Evolutionary conservation across 2,888 invertebrate genomes (phyloP), one percentile per base, ranked within the genome.

Genomic region (Lobophora halterata): DNA sequence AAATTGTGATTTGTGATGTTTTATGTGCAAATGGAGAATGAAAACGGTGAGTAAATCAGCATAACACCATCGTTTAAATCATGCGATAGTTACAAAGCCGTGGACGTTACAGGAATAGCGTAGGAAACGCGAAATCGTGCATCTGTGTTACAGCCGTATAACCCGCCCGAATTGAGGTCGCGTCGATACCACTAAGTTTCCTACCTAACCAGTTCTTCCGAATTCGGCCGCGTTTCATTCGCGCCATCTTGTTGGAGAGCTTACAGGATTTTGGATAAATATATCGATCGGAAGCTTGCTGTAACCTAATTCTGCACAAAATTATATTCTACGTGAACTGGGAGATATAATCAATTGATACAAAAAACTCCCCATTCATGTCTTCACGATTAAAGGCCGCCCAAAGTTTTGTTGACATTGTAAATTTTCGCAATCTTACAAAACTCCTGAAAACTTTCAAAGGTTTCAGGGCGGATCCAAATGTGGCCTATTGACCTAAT

Each of bases 161-260:
- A 80, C 62, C 71, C 79, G 69, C 55, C 76, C 66, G 55, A 80
- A 81, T 83, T 70, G 65, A 59, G 77, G 72, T 79, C 67, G 71
- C 64, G 52, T 64, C 46, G 55, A 55, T 61, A 52, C 47, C 55
- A 58, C 55, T 65, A 68, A 61, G 64, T 59, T 71, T 71, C 70
- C 64, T 65, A 56, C 55, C 44, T 58, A 46, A 68, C 66, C 68
- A 60, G 58, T 51, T 52, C 61, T 52, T 63, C 64, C 53, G 10
- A 17, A 73, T 64, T 80, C 34, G 46, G 72, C 38, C 56, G 76
- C 66, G 62, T 79, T 78, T 60, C 68, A 73, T 67, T 80, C 80
- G 77, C 85, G 86, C 86, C 86, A 86, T 86, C 79, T 85, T 87
- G 85, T 82, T 64, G 56, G 64, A 64, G 77, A 80, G 79, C 79